Evolutionary conservation across 1,140 invertebrate genomes (phyloP).

Genomic region (Sycophaga agraensis): DNA sequence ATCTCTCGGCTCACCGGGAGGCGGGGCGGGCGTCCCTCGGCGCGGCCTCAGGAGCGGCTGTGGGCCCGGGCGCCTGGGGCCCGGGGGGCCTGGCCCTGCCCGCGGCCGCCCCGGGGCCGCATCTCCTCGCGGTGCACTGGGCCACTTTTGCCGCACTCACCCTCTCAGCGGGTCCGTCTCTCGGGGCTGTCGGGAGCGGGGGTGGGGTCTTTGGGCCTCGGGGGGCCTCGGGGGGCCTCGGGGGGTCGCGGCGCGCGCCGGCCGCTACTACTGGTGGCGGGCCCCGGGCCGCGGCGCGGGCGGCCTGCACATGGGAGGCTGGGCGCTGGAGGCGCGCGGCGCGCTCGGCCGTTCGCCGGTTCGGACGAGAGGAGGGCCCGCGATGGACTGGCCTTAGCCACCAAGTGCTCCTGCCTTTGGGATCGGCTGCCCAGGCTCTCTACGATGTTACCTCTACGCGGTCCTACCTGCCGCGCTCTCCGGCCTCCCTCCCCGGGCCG

Average conservation of each 20-base stretch:
- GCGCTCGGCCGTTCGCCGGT: conserved; percentile 21
- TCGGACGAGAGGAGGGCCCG: conserved; percentile 55
- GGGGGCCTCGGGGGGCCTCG: no score
- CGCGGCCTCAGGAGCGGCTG: no score
- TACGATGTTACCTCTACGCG: conserved; percentile 18
- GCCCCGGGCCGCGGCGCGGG: background rate
- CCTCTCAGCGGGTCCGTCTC: no score
- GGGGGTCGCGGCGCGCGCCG: background rate
- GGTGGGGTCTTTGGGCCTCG: no score
- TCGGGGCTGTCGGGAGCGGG: no score
- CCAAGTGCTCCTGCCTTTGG: conserved; percentile 53
- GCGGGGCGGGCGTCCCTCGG: background rate
- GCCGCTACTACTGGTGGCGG: background rate
- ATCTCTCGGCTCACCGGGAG: conserved; percentile 55
- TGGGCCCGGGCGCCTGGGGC: no score
- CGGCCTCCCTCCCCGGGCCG: conserved; percentile 28
- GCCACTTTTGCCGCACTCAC: no score
- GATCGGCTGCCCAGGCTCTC: conserved; percentile 46
- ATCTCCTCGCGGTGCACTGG: no score
- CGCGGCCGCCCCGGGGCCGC: no score
- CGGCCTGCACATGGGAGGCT: background rate
- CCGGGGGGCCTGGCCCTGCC: no score
- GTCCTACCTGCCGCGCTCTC: conserved; percentile 29
- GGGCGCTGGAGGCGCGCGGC: conserved; percentile 3
- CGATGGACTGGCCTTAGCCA: conserved; percentile 55